Base-by-base conservation (phyloP, 2,888 invertebrate genomes). In the Muscina levida region DNA sequence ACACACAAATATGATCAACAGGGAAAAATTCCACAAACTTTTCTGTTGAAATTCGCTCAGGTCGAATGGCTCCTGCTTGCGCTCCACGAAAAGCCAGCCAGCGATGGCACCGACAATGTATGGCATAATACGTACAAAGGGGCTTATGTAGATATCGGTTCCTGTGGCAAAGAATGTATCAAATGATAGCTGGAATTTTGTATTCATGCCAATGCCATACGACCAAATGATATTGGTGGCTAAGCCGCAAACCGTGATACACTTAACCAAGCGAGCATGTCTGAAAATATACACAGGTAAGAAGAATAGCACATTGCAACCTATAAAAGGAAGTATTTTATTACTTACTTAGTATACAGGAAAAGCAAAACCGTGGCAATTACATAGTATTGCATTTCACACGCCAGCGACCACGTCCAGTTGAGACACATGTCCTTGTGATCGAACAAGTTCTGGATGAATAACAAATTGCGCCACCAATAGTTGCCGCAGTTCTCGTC, bases 51-150 rank as follows among this genome's bases (percentile, higher is more conserved):
- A 82, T 2, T 87, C 84, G 13, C 85, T 86, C 0, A 87, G 13
- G 2, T 83, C 83, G 26, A 89, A 82, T 75, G 88, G 84, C 8
- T 87, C 82, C 82, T 88, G 87, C 15, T 78, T 75, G 2, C 84
- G 79, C 83, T 89, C 89, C 2, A 89, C 82, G 39, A 91, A 88
- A 65, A 82, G 84, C 85, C 92, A 92, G 1, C 91, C 93, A 0
- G 92, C 90, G 1, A 88, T 86, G 6, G 91, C 86, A 8, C 92
- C 92, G 72, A 92, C 82, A 8, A 92, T 87, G 79, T 92, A 92
- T 0, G 92, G 92, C 24, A 92, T 89, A 24, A 92, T 88, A 59
- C 92, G 87, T 1, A 91, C 89, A 88, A 92, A 92, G 0, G 92
- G 92, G 57, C 91, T 90, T 13, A 92, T 92, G 82, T 92, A 92